These are phyloP conservation scores for Ophion ellenae DNA, from an alignment of 2,888 invertebrate species.

Conservation along the genomic window DNA sequence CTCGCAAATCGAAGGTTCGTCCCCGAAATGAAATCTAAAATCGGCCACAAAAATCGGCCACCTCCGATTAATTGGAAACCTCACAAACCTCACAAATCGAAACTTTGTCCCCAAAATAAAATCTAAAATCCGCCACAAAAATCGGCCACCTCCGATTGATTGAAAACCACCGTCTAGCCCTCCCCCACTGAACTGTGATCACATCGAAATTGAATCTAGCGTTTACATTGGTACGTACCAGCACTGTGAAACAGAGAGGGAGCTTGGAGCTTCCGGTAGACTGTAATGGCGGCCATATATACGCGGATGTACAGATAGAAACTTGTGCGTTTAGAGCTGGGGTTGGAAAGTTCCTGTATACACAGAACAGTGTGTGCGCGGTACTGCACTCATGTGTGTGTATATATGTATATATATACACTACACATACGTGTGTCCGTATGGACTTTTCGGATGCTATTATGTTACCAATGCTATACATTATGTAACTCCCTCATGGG, in stretches of 20 bases:
- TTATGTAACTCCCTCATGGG: slow-evolving; percentile 75
- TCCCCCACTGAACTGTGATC: not conserved
- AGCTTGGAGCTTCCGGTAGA: slow-evolving; percentile 43
- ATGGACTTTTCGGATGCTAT: slow-evolving; percentile 65
- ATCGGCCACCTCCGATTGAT: not conserved
- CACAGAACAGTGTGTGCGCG: slow-evolving; percentile 10
- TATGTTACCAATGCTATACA: slow-evolving; percentile 75
- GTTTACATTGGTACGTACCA: slow-evolving; percentile 8
- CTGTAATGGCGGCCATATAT: slow-evolving; percentile 17
- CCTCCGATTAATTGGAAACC: not conserved
- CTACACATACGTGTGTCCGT: slow-evolving; percentile 5
- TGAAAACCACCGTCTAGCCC: not conserved
- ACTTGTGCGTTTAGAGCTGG: slow-evolving; percentile 42
- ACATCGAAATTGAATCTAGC: not conserved
- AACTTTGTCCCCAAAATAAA: not conserved
- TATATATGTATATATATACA: slow-evolving; percentile 5
- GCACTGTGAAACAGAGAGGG: not conserved
- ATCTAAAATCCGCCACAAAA: not conserved
- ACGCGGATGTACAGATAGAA: slow-evolving; percentile 29
- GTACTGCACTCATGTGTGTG: slow-evolving; percentile 5
- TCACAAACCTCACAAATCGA: not conserved
- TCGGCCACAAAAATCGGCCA: not conserved
- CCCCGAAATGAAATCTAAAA: not conserved
- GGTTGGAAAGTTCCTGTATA: slow-evolving; percentile 30
- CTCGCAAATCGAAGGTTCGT: not conserved